Evolutionary conservation across 2,888 invertebrate species (phyloP).

Genomic region (Agrochola lychnidis): DNA sequence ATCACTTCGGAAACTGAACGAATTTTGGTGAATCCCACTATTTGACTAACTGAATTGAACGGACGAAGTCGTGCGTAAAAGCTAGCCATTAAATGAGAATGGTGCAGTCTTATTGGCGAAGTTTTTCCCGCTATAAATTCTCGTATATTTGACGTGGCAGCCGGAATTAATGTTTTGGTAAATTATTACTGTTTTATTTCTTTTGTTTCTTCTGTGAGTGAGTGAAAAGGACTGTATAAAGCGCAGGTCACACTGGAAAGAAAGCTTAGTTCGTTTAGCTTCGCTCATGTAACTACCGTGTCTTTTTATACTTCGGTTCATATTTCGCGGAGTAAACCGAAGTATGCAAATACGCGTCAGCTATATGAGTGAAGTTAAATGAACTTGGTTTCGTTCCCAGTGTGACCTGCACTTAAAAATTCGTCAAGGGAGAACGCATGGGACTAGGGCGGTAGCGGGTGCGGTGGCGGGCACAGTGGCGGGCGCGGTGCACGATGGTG

Average conservation of each 20-base stretch:
- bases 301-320: no score
- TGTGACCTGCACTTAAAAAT: background rate
- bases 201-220: conserved; percentile 15
- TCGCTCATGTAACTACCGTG: no score
- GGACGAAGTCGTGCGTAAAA: conserved; percentile 47
- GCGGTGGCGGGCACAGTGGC: background rate
- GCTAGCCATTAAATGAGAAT: conserved; percentile 54
- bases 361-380: no score
- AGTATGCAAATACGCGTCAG: no score
- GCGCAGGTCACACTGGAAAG: no score
- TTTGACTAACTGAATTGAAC: conserved; percentile 56
- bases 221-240: conserved; percentile 20
- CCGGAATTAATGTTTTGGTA: conserved; percentile 50
- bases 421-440: background rate
- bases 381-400: no score
- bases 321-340: no score
- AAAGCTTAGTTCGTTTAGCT: no score
- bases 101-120: conserved; percentile 57
- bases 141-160: conserved; percentile 55
- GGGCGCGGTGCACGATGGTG: no score
- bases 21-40: conserved; percentile 46
- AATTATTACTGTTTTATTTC: conserved; percentile 51
- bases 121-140: conserved; percentile 58
- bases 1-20: conserved; percentile 41
- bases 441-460: background rate